Base-by-base conservation (phyloP, 2,113 vertebrate genomes). In the Larimichthys crocea region DNA sequence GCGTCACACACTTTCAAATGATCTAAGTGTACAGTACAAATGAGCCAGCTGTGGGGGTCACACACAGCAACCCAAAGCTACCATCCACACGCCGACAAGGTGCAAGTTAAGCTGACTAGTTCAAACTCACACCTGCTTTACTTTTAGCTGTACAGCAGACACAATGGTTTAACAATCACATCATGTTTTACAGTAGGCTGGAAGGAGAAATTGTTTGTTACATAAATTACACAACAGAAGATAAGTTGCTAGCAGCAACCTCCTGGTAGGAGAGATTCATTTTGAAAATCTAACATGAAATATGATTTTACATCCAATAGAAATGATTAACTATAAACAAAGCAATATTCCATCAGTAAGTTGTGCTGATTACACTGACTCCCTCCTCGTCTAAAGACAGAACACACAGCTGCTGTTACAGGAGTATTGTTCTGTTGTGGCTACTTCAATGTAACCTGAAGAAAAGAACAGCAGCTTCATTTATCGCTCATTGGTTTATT, bases 161-260 rank as follows among this genome's bases (percentile, higher is more conserved):
- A 2, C 53, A 48, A 16, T 15, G 16, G 66, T 57, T 75, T 64
- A 61, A 22, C 44, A 61, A 56, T 40, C 55, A 16, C 24, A 42
- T 73, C 10, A 24, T 20, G 31, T 63, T 52, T 53, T 6, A 72
- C 20, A 55, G 3, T 19, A 77, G 26, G 29, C 72, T 60, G 81
- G 42, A 68, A 59, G 50, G 40, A 83, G 50, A 70, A 62, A 82
- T 80, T 84, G 73, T 81, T 76, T 56, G 40, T 60, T 78, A 79
- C 83, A 89, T 88, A 72, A 91, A 91, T 91, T 85, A 82, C 77
- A 87, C 81, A 86, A 82, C 57, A 78, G 67, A 57, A 76, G 74
- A 76, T 48, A 17, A 66, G 49, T 84, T 84, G 82, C 86, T 84
- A 42, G 84, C 69, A 89, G 89, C 83, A 76, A 61, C 72, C 85